These are phyloP conservation scores for Marcusenius ussheri DNA, from an alignment of 2,113 vertebrate genomes.

Conservation along the genomic window DNA sequence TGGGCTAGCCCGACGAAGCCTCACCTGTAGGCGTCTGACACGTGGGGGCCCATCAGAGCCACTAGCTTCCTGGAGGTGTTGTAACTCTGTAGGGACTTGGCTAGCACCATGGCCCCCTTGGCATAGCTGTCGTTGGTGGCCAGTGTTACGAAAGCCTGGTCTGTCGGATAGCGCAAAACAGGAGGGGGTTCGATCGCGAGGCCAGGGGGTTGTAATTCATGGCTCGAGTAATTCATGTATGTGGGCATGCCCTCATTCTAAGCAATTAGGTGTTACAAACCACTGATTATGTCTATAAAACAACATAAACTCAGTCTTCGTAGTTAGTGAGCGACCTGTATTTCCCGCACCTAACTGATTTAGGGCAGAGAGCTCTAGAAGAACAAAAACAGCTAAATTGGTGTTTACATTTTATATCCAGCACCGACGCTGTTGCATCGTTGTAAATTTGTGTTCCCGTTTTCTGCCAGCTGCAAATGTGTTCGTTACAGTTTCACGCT, in stretches of 20 bases:
- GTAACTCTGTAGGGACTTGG: conserved; percentile 76
- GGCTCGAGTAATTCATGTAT: not conserved
- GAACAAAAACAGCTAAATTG: not conserved
- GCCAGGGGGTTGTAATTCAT: not conserved
- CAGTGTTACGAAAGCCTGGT: conserved; percentile 94
- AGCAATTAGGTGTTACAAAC: not conserved
- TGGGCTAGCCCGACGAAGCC: not conserved
- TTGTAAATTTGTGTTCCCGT: not conserved
- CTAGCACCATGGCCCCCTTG: conserved; percentile 87
- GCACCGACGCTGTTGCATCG: not conserved
- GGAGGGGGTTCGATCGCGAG: not conserved
- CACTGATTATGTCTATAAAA: not conserved
- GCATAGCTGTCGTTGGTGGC: conserved; percentile 89
- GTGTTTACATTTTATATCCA: not conserved
- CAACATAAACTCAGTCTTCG: not conserved
- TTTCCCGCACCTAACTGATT: not conserved
- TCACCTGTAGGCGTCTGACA: conserved; percentile 65
- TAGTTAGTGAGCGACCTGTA: not conserved
- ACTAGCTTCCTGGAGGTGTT: conserved; percentile 74
- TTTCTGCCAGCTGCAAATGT: not conserved
- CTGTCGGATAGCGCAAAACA: conserved; percentile 50
- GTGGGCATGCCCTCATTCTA: not conserved
- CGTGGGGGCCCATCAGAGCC: conserved; percentile 73
- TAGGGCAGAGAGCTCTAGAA: not conserved
- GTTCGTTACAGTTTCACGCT: not conserved